Conservation (phyloP, 2,113 vertebrate species). For the Urocitellus parryii region DNA sequence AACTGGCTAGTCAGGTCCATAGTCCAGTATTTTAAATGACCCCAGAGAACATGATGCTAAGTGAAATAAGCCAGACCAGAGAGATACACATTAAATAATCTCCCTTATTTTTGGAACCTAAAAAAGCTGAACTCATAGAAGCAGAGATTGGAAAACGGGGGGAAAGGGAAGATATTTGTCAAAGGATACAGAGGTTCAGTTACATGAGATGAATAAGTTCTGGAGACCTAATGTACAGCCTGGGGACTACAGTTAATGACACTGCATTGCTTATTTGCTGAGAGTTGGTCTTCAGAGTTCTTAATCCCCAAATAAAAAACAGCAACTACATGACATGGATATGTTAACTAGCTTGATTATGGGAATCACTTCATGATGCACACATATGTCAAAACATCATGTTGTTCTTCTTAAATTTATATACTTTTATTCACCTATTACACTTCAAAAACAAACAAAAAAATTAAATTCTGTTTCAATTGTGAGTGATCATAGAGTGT, state of each 20-base stretch:
- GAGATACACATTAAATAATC: background rate
- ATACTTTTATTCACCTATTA: background rate
- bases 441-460: background rate
- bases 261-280: background rate
- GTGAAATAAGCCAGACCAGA: background rate
- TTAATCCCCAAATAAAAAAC: background rate
- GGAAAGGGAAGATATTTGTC: background rate
- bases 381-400: background rate
- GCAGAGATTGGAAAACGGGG: background rate
- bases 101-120: background rate
- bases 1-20: background rate
- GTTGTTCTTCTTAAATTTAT: background rate
- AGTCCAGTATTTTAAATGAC: background rate
- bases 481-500: background rate
- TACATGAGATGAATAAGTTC: background rate
- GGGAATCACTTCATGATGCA: background rate
- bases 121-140: background rate
- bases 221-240: background rate
- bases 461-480: background rate
- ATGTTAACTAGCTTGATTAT: background rate
- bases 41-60: background rate
- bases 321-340: background rate
- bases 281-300: background rate
- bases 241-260: background rate
- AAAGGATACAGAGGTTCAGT: background rate